Base-by-base conservation (phyloP, 1,140 invertebrate species). In the Zophobas atratus region DNA sequence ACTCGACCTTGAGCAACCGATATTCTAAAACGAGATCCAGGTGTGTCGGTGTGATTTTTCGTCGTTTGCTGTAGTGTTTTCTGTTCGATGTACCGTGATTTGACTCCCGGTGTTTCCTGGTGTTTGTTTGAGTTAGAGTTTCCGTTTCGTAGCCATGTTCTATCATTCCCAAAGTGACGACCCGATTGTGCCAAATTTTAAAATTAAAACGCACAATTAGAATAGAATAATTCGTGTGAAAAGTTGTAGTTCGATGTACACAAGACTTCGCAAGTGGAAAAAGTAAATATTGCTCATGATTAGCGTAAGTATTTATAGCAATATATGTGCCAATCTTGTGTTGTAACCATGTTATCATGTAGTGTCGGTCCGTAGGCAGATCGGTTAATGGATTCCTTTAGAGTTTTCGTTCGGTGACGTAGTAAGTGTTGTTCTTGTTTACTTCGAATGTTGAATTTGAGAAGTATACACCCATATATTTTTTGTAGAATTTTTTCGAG, bases 401-500 rank as follows among this genome's bases (percentile, higher is more conserved):
- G 43, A 6, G 48, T 48, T 72, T 71, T 48, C 35, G 48, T 72
- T 72, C 46, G 32, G 35, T 51, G 49, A 20, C 48, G 46, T 72
- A 36, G 39, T 33, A 72, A 36, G 70, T 53, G 70, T 53, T 53
- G 51, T 49, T 72, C 48, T 72, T 72, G 51, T 72, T 72, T 72
- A 53, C 70, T 72, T 72, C 51, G 51, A 72, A 72, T 53, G 60
- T 67, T 67, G 60, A 67, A 67, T 67, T 20, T 67, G 60, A 43
- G 41, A 32, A 67, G 8, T 43, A 43, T 43, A 67, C 6, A 67
- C 60, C 38, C 39, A 77, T 60, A 77, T 79, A 79, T 79, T 76
- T 79, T 79, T 79, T 79, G 75, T 79, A 79, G 75, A 77, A 79
- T 60, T 79, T 70, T 79, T 79, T 79, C 67, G 39, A 78, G 51